Percentiles rank a stretch among this genome's conserved stretches.
Evolutionary conservation across 2,113 vertebrate species (phyloP).

Genomic region (Columba janthina): DNA sequence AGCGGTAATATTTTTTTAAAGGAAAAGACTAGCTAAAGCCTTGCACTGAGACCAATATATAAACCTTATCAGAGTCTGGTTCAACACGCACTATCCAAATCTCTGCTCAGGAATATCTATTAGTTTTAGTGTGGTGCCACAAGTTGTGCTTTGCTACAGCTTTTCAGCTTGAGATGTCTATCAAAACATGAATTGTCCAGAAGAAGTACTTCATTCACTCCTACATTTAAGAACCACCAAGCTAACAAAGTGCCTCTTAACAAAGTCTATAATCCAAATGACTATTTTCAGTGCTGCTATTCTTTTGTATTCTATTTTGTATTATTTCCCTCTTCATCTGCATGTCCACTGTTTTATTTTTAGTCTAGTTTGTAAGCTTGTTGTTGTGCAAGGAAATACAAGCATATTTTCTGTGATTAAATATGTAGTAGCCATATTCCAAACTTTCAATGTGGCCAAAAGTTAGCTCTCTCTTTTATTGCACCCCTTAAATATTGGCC

Average conservation of each 20-base stretch:
- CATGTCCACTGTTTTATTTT: background rate
- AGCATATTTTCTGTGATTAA: background rate
- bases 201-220: background rate
- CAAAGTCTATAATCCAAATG: background rate
- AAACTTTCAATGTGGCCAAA: background rate
- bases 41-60: background rate
- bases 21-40: conserved; percentile 35
- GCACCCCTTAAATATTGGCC: background rate
- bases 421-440: background rate
- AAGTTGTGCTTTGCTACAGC: background rate
- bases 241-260: background rate
- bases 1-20: conserved; percentile 15
- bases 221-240: background rate
- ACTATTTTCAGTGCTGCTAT: background rate
- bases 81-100: background rate
- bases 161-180: background rate
- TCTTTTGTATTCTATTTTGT: background rate
- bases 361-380: background rate
- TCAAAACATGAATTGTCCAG: background rate
- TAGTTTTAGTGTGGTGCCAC: background rate
- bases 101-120: background rate
- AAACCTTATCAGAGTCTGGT: background rate
- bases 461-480: background rate
- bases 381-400: background rate
- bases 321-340: background rate